Percentiles rank a stretch among this genome's conserved stretches.
phyloP scores from a whole-genome alignment of 1,140 invertebrate genomes.

The Dendrolimus kikuchii region DNA sequence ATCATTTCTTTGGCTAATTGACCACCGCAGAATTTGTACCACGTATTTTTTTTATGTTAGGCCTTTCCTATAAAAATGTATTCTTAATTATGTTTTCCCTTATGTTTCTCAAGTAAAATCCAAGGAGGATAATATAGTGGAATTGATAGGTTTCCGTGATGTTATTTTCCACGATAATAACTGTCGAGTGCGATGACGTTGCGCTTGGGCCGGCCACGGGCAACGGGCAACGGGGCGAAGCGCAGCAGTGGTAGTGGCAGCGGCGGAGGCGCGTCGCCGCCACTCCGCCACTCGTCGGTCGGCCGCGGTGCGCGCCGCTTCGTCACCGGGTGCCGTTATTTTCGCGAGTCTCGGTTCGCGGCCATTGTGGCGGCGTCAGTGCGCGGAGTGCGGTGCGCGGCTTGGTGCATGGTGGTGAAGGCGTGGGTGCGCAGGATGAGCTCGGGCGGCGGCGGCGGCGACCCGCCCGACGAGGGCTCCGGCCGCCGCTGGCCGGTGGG shows the following conservation, averaged over 20 bases:
- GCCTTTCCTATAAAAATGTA: no score
- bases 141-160: no score
- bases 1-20: no score
- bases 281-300: conserved; percentile 27
- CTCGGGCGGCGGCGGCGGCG: conserved; percentile 26
- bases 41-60: no score
- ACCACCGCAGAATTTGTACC: no score
- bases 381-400: conserved; percentile 6
- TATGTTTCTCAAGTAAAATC: no score
- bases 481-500: conserved; percentile 47
- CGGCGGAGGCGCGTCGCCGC: conserved; percentile 18
- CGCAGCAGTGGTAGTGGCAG: conserved; percentile 28
- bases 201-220: conserved; percentile 15
- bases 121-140: no score
- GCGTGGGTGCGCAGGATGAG: conserved; percentile 27
- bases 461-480: conserved; percentile 9
- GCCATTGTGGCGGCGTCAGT: conserved; percentile 4
- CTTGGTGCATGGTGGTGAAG: conserved; percentile 22
- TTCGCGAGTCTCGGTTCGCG: conserved; percentile 7
- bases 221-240: conserved; percentile 13
- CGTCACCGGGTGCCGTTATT: conserved; percentile 13
- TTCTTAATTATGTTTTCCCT: no score
- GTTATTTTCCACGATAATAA: background rate
- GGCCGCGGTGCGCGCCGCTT: conserved; percentile 33
- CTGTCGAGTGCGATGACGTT: conserved; percentile 7